Evolutionary conservation across 2,797 vertebrate species (phyloP), one percentile per base, ranked within the genome.

Genomic region (Vespertilio murinus): DNA sequence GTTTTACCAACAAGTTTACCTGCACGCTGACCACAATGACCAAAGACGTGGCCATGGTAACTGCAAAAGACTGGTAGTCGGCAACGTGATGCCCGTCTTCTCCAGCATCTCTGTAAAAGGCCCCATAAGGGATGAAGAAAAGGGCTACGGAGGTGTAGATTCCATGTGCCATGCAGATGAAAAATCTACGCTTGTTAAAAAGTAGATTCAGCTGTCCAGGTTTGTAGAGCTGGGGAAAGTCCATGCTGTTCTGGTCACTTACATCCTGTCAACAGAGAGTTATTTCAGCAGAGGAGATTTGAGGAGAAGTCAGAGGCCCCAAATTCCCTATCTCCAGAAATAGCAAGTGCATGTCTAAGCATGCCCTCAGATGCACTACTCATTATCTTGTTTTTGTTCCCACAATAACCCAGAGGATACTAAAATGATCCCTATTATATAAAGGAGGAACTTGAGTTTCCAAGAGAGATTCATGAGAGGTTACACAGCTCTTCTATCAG

Each of bases 171-270:
- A 98, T 95, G 75, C 99, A 99, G 96, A 98, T 98, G 97, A 99
- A 99, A 97, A 99, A 99, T 97, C 98, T 98, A 0, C 94, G 98
- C 90, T 99, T 99, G 98, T 99, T 99, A 97, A 99, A 99, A 74
- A 99, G 98, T 22, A 99, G 98, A 93, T 99, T 99, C 59, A 98
- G 98, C 91, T 99, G 99, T 25, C 99, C 99, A 0, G 98, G 98
- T 97, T 98, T 97, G 86, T 99, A 99, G 69, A 99, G 97, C 95
- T 98, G 98, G 14, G 99, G 98, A 93, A 97, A 98, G 65, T 97
- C 97, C 94, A 99, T 96, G 96, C 99, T 99, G 96, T 97, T 98
- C 96, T 98, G 98, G 71, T 99, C 99, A 88, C 96, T 98, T 78
- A 99, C 98, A 56, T 99, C 99, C 99, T 99, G 96, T 94, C 92